Evolutionary conservation across 2,797 vertebrate genomes (phyloP).

Genomic region (Rhinella marina): DNA sequence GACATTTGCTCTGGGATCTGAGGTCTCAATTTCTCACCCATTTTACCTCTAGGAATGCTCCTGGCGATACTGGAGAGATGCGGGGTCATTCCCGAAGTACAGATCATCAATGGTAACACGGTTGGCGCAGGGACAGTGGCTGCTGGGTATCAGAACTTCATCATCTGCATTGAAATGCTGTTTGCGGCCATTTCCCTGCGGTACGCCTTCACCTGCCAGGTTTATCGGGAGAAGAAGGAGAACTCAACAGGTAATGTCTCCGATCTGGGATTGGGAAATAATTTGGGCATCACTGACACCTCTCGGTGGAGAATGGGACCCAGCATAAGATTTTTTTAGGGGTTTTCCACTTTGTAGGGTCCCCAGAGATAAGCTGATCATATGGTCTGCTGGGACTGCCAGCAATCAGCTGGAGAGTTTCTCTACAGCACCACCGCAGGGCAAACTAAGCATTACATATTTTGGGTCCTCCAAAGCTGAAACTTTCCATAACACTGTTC

Average conservation of each 20-base stretch:
- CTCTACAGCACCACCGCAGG: neutral
- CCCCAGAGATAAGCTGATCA: too few species aligned
- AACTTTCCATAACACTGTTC: neutral
- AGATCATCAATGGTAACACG: constrained; percentile 79
- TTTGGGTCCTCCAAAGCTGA: neutral
- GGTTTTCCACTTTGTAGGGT: too few species aligned
- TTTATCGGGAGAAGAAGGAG: constrained; percentile 88
- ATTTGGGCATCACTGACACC: neutral
- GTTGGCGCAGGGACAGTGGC: constrained; percentile 93
- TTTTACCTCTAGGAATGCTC: constrained; percentile 79
- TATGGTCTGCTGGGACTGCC: neutral
- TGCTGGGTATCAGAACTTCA: constrained; percentile 95
- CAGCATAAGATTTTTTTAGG: too few species aligned
- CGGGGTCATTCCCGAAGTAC: constrained; percentile 86
- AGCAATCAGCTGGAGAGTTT: neutral
- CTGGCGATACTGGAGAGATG: constrained; percentile 92
- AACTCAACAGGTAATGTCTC: constrained; percentile 80
- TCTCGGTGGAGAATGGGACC: too few species aligned
- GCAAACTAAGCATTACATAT: neutral
- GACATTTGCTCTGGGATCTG: neutral
- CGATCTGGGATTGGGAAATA: neutral
- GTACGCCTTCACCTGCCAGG: constrained; percentile 88
- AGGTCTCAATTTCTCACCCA: neutral
- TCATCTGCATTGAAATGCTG: constrained; percentile 95
- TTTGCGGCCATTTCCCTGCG: constrained; percentile 90